Evolutionary conservation across 2,113 vertebrate genomes (phyloP).

Genomic region (Corydoras sp.): DNA sequence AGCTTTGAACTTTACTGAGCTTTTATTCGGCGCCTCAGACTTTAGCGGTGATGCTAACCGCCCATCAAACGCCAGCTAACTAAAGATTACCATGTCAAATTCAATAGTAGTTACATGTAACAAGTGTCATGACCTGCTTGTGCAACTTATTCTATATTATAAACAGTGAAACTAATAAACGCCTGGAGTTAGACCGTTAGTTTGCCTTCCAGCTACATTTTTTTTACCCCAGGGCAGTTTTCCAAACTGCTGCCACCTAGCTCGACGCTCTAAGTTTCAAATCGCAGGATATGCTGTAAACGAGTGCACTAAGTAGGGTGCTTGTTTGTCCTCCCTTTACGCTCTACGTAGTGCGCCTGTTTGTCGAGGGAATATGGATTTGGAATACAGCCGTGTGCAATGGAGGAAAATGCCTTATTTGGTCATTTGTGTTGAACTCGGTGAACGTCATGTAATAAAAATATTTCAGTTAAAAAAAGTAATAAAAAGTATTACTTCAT

Average conservation of each 20-base stretch:
- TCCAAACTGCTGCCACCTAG: neutral
- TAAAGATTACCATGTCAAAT: neutral
- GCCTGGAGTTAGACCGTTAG: neutral
- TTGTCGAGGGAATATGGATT: neutral
- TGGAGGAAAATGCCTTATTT: constrained; percentile 21
- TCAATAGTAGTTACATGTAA: too few species aligned
- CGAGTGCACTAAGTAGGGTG: neutral
- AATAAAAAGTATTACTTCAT: too few species aligned
- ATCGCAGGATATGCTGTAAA: neutral
- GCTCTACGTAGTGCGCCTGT: neutral
- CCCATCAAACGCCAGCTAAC: neutral
- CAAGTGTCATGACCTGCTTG: neutral
- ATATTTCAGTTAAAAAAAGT: too few species aligned
- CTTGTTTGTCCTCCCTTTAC: neutral
- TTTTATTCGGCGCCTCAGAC: neutral
- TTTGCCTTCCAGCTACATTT: constrained; percentile 4
- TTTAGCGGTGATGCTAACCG: constrained; percentile 7
- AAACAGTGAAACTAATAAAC: neutral
- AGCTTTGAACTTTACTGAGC: neutral
- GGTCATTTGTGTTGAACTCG: neutral
- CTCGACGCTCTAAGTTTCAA: neutral
- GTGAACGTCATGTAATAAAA: neutral
- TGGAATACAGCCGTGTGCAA: neutral
- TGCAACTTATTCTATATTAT: neutral
- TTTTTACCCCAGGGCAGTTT: neutral